Evolutionary conservation across 2,113 vertebrate genomes (phyloP).

Genomic region (Thamnaconus septentrionalis): DNA sequence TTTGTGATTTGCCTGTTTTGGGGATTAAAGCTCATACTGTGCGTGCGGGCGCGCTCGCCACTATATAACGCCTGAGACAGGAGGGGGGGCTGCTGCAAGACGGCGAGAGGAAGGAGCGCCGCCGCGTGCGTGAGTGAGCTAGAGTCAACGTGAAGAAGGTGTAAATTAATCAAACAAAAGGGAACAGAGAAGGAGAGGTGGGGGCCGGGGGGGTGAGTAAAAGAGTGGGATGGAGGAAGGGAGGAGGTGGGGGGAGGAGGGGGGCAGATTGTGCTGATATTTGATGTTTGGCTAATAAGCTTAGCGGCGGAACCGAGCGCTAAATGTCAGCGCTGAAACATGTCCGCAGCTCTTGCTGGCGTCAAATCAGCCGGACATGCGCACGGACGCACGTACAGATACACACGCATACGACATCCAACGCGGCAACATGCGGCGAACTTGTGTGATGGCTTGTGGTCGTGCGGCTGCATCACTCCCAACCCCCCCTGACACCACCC

Average conservation of each 20-base stretch:
- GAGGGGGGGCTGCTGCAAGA: no score
- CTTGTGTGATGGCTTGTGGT: constrained; percentile 10
- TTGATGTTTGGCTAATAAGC: constrained; percentile 75
- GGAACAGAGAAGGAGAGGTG: constrained; percentile 8
- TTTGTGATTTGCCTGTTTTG: constrained; percentile 45
- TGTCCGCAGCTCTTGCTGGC: constrained; percentile 68
- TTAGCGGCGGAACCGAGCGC: constrained; percentile 68
- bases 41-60: neutral
- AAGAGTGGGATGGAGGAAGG: constrained; percentile 6
- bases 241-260: neutral
- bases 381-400: constrained; percentile 51
- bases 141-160: constrained; percentile 8
- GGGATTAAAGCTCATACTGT: constrained; percentile 22
- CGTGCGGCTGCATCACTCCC: constrained; percentile 16
- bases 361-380: constrained; percentile 55
- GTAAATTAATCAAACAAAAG: neutral
- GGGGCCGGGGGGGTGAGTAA: neutral
- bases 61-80: no score
- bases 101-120: no score
- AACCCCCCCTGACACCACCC: no score
- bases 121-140: no score
- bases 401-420: constrained; percentile 13
- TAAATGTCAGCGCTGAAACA: constrained; percentile 77
- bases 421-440: constrained; percentile 22
- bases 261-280: constrained; percentile 71